These are phyloP conservation scores for Cryptotis parvus DNA, from an alignment of 2,113 vertebrate species.

Conservation along the genomic window DNA sequence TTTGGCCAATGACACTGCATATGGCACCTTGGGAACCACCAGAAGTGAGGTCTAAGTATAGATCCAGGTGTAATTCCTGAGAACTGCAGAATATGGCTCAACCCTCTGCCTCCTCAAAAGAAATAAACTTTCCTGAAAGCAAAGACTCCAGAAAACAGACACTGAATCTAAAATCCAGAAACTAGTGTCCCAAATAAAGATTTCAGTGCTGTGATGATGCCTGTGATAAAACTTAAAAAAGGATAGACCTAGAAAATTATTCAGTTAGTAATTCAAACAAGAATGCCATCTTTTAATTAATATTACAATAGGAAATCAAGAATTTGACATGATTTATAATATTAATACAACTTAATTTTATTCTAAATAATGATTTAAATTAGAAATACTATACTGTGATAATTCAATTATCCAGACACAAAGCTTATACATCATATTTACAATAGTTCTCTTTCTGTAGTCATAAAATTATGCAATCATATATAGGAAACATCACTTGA, in stretches of 20 bases:
- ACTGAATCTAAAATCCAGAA: neutral
- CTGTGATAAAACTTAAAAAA: neutral
- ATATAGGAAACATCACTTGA: too few species aligned
- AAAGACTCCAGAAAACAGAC: neutral
- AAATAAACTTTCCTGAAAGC: neutral
- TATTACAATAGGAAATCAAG: neutral
- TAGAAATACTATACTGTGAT: neutral
- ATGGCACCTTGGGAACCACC: too few species aligned
- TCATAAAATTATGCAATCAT: neutral
- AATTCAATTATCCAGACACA: neutral
- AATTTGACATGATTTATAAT: neutral
- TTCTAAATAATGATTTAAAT: neutral
- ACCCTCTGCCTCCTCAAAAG: neutral
- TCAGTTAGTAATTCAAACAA: neutral
- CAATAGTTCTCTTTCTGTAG: neutral
- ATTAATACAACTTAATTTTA: slow-evolving; percentile 34
- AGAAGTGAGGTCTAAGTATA: too few species aligned
- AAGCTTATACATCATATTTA: neutral
- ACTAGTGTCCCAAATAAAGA: neutral
- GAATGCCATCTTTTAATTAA: neutral
- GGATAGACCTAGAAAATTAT: neutral
- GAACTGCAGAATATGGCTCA: too few species aligned
- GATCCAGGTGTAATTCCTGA: too few species aligned
- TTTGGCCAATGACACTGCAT: too few species aligned
- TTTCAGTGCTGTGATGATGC: neutral